These are phyloP conservation scores for Epizoanthus scotinus DNA, from an alignment of 92 coral and sea anemone genomes.

Conservation along the genomic window DNA sequence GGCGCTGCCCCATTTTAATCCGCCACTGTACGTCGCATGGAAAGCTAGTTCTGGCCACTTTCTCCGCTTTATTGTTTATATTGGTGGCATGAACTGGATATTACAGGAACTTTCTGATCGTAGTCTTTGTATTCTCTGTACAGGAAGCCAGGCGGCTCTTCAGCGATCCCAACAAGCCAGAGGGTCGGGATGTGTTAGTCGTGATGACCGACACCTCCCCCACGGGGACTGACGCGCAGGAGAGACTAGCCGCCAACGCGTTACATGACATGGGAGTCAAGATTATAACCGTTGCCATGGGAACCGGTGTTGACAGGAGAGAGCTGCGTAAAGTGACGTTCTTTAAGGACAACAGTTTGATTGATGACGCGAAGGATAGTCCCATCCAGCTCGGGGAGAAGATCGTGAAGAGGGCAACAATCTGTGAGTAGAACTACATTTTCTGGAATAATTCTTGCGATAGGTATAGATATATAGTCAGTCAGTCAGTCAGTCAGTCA, in stretches of 20 bases:
- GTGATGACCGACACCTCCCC: conserved; percentile 31
- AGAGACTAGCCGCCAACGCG: conserved; percentile 18
- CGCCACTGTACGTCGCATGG: no score
- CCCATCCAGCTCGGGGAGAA: conserved; percentile 37
- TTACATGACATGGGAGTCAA: conserved; percentile 31
- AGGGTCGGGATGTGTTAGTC: conserved; percentile 30
- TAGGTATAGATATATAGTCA: neutral
- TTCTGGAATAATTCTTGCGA: neutral
- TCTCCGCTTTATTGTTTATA: no score
- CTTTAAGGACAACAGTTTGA: conserved; percentile 30
- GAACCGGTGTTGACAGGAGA: conserved; percentile 27
- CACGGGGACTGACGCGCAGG: conserved; percentile 28
- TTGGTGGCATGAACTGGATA: no score
- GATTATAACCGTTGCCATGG: conserved; percentile 36
- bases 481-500: no score
- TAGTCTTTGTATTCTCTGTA: no score
- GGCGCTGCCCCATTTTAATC: no score
- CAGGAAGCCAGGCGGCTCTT: conserved; percentile 31
- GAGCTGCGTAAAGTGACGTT: conserved; percentile 35
- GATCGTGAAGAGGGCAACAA: conserved; percentile 27
- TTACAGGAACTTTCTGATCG: no score
- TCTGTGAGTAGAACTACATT: neutral
- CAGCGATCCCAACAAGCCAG: conserved; percentile 31
- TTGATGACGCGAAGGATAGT: conserved; percentile 32
- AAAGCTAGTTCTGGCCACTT: no score